Evolutionary conservation across 1,140 invertebrate species (phyloP), one percentile per base, ranked within the genome.

Genomic region (Panagrolaimus sp.): DNA sequence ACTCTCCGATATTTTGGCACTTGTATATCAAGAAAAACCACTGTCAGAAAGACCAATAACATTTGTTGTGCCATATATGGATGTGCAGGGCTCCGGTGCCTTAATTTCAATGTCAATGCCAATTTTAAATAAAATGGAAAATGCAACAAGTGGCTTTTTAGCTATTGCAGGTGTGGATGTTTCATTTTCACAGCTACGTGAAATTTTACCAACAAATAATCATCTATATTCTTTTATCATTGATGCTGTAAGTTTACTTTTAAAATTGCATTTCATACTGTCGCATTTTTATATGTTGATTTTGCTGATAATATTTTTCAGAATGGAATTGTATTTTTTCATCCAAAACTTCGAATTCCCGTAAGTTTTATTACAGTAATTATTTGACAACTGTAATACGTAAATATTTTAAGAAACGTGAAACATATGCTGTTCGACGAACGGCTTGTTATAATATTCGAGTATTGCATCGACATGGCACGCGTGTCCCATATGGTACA

Each of bases 261-360:
- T 38, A 38, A 38, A 38, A 38, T 4, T 2, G 2, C 31, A 7
- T 38, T 38, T 38, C 2, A 38, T 38, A 38, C 31, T 4, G 31
- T 38, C 31, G 7, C 31, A 38, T 38, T 38, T 38, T 4, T 38
- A 4, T 38, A 7, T 38, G 7, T 38, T 38, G 7, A n/a, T n/a
- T n/a, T 38, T 38, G 31, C n/a, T n/a, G 7, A 38, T 7, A 38
- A 38, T 38, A 38, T 4, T 4, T 38, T 38, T 57, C 80, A 83
- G 68, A 83, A 82, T 64, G 80, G 79, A 68, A 74, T 82, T 46
- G 71, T 81, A 9, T 67, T 81, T 47, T 82, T 72, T 62, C 80
- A 82, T 74, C 79, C 79, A 20, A 68, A 67, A 16, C 67, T 71
- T 9, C 68, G 66, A n/a, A 63, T 73, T 47, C 78, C 78, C 9